phyloP scores from a whole-genome alignment of 1,140 invertebrate species.

The Drosophila orena region DNA sequence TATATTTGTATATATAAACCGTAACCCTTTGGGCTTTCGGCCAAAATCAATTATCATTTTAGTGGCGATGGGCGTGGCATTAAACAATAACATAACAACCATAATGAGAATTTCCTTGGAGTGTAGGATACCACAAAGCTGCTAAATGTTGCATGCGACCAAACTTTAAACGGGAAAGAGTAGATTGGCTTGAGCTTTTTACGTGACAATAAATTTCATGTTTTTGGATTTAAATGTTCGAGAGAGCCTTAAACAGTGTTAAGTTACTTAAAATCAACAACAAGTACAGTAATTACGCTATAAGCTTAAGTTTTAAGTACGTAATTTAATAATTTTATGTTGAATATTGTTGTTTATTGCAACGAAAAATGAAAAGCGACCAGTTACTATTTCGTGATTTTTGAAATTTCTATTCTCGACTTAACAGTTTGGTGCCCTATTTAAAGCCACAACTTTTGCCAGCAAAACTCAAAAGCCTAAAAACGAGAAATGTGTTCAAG shows the following conservation, averaged over 20 bases:
- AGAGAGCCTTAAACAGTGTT: conserved; percentile 8
- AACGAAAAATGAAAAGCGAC: no score
- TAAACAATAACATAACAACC: conserved; percentile 45
- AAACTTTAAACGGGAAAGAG: conserved; percentile 20
- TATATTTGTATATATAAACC: background rate
- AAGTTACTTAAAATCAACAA: background rate
- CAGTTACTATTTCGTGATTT: no score
- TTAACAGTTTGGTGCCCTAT: no score
- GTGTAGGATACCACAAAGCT: conserved; percentile 47
- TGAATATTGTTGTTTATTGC: no score
- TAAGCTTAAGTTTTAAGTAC: no score
- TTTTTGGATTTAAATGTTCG: conserved; percentile 17
- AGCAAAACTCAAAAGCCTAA: background rate
- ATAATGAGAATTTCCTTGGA: conserved; percentile 24
- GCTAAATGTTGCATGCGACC: conserved; percentile 55
- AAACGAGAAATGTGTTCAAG: conserved; percentile 30
- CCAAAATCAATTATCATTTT: conserved; percentile 70
- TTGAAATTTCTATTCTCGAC: no score
- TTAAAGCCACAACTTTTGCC: no score
- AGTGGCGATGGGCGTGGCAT: conserved; percentile 43
- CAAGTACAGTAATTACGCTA: background rate
- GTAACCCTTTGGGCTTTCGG: conserved; percentile 8
- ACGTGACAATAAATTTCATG: conserved; percentile 40
- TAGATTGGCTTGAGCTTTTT: conserved; percentile 47
- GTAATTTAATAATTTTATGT: no score